Percentiles rank a stretch among this genome's conserved stretches.
Conservation (phyloP, 1,140 invertebrate species). For the Aricia agestis region DNA sequence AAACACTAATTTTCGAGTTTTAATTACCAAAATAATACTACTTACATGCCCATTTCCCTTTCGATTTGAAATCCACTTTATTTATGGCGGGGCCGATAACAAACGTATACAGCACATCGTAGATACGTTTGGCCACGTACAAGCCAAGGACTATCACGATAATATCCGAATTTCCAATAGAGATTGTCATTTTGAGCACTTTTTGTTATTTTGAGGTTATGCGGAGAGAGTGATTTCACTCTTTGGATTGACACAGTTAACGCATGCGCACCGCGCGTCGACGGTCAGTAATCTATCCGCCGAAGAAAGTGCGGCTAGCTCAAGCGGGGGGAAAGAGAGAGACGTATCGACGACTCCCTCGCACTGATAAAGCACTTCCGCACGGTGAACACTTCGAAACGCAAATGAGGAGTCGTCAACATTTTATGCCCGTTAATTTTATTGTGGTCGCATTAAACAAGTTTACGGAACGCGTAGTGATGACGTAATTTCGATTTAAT, state of each 20-base stretch:
- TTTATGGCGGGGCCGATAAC: constrained; percentile 48
- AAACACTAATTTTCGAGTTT: too few relatives aligned
- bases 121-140: constrained; percentile 38
- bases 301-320: constrained; percentile 5
- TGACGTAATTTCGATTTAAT: background rate
- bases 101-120: constrained; percentile 48
- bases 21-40: constrained; percentile 22
- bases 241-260: constrained; percentile 35
- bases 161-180: constrained; percentile 37
- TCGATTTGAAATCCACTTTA: constrained; percentile 57
- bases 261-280: constrained; percentile 37
- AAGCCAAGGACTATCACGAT: constrained; percentile 33
- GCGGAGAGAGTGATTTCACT: constrained; percentile 30
- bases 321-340: background rate
- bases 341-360: background rate
- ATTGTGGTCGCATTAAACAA: background rate
- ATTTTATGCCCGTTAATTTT: background rate
- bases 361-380: constrained; percentile 7
- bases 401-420: background rate
- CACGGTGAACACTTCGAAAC: background rate
- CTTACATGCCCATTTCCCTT: constrained; percentile 68
- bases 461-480: background rate
- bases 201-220: constrained; percentile 31
- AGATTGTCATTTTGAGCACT: constrained; percentile 38
- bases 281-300: constrained; percentile 2